Evolutionary conservation across 2,888 invertebrate species (phyloP), one percentile per base, ranked within the genome.

Genomic region (Cerastis rubricosa): DNA sequence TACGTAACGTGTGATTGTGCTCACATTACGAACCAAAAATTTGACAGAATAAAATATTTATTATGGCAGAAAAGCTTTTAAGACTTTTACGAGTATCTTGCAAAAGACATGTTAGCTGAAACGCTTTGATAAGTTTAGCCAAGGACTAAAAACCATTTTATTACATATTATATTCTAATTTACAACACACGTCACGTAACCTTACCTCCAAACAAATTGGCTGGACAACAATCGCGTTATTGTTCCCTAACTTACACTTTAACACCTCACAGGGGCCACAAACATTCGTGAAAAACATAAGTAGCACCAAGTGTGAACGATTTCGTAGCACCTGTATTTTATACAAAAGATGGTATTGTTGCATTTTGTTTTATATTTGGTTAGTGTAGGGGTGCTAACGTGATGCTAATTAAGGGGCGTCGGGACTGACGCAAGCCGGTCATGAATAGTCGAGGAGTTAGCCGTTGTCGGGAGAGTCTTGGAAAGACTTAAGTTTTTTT

Each of bases 331-430:
- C 87, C 84, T 84, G 84, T 84, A 59, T 57, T 43, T 74, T 70
- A 66, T 74, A 87, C 87, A 87, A 88, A 85, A 85, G 87, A 81
- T 71, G 77, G 77, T 87, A 87, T 88, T 87, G 87, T 88, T 80
- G 61, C 40, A 86, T 70, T 85, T 86, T 84, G 87, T 84, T 84
- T 88, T 84, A 78, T 81, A 77, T 83, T 83, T 68, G 54, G 74
- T 87, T 87, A 83, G 81, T 69, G 74, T 63, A 43, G 49, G 35
- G 51, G 22, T 71, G 89, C 66, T 87, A 87, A 87, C 79, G 71
- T 25, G 65, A 67, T 64, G 84, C n/a, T 84, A 84, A 84, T 78
- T 66, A 64, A 86, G 79, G 65, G 84, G 84, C 71, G 84, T 78
- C 8, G 71, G 74, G 49, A 25, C 51, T 86, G 78, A 83, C 77